phyloP scores from a whole-genome alignment of 2,113 vertebrate species.

The Arothron firmamentum region DNA sequence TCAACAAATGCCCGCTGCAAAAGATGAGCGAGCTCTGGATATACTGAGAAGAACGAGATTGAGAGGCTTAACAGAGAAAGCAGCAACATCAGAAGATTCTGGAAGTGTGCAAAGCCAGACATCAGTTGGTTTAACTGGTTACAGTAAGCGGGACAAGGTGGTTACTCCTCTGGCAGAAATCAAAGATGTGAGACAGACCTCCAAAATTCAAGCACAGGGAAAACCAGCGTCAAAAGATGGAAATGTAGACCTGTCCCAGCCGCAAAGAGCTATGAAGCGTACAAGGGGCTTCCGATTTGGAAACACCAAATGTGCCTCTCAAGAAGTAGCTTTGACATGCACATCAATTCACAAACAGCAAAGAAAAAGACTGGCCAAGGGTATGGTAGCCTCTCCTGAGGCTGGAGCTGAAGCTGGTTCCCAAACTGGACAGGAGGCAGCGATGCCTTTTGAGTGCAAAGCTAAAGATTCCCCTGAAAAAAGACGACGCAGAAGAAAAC shows the following conservation, averaged over 20 bases:
- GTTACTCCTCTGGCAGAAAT: slow-evolving; percentile 35
- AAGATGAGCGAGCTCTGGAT: slow-evolving; percentile 19
- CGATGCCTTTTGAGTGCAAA: slow-evolving; percentile 42
- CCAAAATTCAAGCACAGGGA: slow-evolving; percentile 26
- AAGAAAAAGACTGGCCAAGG: slow-evolving; percentile 37
- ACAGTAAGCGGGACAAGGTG: slow-evolving; percentile 41
- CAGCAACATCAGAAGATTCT: slow-evolving; percentile 9
- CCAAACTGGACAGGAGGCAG: slow-evolving; percentile 43
- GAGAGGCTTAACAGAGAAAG: slow-evolving; percentile 3
- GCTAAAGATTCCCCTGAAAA: slow-evolving; percentile 18
- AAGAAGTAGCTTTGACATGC: slow-evolving; percentile 20
- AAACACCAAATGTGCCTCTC: slow-evolving; percentile 23
- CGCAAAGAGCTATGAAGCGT: slow-evolving; percentile 21
- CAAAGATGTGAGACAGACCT: slow-evolving; percentile 34
- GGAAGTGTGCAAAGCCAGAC: slow-evolving; percentile 25
- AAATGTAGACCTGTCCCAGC: slow-evolving; percentile 10
- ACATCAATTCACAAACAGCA: slow-evolving; percentile 40
- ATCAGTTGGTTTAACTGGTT: slow-evolving; percentile 28
- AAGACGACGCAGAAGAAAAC: slow-evolving; percentile 14
- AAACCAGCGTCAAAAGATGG: slow-evolving; percentile 32
- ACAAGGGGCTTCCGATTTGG: slow-evolving; percentile 25
- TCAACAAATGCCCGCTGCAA: slow-evolving; percentile 15
- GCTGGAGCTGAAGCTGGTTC: slow-evolving; percentile 46
- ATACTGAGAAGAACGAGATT: slow-evolving; percentile 9
- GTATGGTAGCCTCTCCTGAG: slow-evolving; percentile 48